A percentile compares a stretch with the other conserved stretches of the same genome.
Conservation (phyloP, 2,888 invertebrate genomes). For the Drosophila helvetica region DNA sequence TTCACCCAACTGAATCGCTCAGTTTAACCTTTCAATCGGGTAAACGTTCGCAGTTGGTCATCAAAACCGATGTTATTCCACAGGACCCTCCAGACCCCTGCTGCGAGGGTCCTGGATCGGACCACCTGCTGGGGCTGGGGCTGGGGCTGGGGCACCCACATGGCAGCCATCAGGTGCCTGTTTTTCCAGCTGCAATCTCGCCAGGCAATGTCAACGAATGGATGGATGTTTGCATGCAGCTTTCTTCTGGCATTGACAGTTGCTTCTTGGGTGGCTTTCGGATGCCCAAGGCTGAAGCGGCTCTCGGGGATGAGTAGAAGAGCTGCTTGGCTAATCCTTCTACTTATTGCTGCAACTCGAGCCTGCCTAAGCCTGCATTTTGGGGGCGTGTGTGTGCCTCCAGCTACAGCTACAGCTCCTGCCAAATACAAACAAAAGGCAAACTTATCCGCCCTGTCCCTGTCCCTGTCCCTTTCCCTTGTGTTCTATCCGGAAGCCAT, state of each 20-base stretch:
- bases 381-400: background rate
- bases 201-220: slow-evolving; percentile 6
- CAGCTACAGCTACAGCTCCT: background rate
- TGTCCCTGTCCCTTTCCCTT: slow-evolving; percentile 1
- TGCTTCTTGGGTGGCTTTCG: background rate
- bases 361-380: slow-evolving; percentile 13
- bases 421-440: slow-evolving; percentile 33
- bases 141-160: too few species aligned
- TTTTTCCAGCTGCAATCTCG: slow-evolving; percentile 15
- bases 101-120: background rate
- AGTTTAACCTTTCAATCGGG: slow-evolving; percentile 45
- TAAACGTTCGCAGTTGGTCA: slow-evolving; percentile 38
- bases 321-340: slow-evolving; percentile 54
- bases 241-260: background rate
- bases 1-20: slow-evolving; percentile 25
- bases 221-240: background rate
- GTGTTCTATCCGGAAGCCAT: slow-evolving; percentile 72
- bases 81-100: background rate
- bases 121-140: slow-evolving; percentile 41
- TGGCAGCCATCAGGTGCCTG: background rate
- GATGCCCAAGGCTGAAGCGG: background rate
- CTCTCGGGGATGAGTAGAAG: slow-evolving; percentile 21
- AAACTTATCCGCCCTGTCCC: slow-evolving; percentile 7
- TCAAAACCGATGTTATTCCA: slow-evolving; percentile 26
- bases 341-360: slow-evolving; percentile 53